phyloP scores from a whole-genome alignment of 2,888 invertebrate genomes.

The Alloplasta piceator region DNA sequence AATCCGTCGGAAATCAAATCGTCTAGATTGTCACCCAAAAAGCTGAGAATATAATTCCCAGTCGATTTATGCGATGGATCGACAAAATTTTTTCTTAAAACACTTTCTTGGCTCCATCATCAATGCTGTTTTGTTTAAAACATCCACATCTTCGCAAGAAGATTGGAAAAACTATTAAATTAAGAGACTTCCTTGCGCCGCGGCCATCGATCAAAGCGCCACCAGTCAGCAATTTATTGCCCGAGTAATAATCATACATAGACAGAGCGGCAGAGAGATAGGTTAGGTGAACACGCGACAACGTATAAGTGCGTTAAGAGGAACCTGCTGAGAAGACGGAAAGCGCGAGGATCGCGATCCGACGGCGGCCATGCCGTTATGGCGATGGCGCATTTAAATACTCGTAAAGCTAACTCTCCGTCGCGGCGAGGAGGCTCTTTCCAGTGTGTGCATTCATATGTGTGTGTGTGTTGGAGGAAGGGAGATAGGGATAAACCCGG shows the following conservation, averaged over 20 bases:
- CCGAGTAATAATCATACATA: slow-evolving; percentile 1
- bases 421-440: slow-evolving; percentile 6
- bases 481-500: slow-evolving; percentile 24
- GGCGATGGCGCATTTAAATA: slow-evolving; percentile 72
- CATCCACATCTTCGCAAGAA: no score
- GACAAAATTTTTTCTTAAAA: background rate
- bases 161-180: no score
- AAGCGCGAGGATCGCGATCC: slow-evolving; percentile 71
- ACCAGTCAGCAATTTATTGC: slow-evolving; percentile 40
- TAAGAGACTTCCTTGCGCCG: background rate
- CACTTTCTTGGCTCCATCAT: no score
- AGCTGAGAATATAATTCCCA: no score
- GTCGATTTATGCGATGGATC: no score
- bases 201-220: slow-evolving; percentile 50
- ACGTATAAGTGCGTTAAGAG: slow-evolving; percentile 54
- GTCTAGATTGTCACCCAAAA: no score
- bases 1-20: no score
- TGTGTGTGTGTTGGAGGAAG: background rate
- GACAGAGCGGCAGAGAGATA: slow-evolving; percentile 7
- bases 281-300: slow-evolving; percentile 34
- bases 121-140: no score
- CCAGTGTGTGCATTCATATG: background rate
- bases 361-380: slow-evolving; percentile 76
- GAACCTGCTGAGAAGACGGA: slow-evolving; percentile 64
- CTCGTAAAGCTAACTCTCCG: slow-evolving; percentile 69